These are phyloP conservation scores for Pheosia gnoma DNA, from an alignment of 2,888 invertebrate genomes.

Conservation along the genomic window DNA sequence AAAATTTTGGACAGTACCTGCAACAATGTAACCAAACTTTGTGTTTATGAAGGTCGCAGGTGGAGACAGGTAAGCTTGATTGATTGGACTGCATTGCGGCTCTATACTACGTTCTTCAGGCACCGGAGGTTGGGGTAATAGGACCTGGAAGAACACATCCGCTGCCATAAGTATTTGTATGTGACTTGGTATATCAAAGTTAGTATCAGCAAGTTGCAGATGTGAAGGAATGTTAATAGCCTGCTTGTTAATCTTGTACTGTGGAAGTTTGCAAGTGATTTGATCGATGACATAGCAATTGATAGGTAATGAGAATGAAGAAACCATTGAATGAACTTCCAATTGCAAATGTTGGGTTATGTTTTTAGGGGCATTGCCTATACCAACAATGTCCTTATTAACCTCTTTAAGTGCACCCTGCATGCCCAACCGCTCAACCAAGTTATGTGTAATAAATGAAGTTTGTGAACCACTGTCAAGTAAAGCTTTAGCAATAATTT, in stretches of 20 bases:
- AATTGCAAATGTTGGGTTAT: not conserved
- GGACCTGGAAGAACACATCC: not conserved
- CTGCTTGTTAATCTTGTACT: not conserved
- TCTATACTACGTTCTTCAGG: not conserved
- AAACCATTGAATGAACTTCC: not conserved
- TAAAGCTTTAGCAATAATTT: slow-evolving; percentile 15
- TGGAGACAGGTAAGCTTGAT: not conserved
- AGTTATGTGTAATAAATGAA: not conserved
- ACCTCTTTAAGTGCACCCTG: not conserved
- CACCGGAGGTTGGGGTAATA: not conserved
- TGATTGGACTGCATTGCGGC: not conserved
- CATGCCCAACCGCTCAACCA: not conserved
- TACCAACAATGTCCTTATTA: not conserved
- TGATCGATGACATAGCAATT: not conserved
- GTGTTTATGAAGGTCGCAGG: not conserved
- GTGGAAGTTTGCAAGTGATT: not conserved
- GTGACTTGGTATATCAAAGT: not conserved
- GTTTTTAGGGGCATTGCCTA: not conserved
- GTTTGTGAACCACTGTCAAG: slow-evolving; percentile 9
- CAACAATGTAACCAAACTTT: not conserved
- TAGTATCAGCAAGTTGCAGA: not conserved
- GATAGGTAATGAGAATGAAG: not conserved
- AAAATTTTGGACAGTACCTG: not conserved
- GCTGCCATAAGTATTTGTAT: not conserved
- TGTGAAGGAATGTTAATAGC: not conserved